A percentile compares a stretch with the other conserved stretches of the same genome.
These are phyloP conservation scores for Cordylochernes scorpioides DNA, from an alignment of 2,888 invertebrate genomes.

Conservation along the genomic window DNA sequence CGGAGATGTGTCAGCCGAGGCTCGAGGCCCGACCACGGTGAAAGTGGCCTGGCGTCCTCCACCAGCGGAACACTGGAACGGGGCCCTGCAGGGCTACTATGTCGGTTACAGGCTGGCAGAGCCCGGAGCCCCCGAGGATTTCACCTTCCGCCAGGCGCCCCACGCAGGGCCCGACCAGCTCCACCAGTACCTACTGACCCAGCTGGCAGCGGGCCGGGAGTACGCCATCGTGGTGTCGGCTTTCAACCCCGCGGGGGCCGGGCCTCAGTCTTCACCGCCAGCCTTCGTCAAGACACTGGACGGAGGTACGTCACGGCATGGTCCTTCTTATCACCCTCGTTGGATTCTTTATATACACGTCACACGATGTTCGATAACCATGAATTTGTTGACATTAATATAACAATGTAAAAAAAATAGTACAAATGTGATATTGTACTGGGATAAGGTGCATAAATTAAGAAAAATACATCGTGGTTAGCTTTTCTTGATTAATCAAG, in stretches of 20 bases:
- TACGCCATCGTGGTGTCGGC: conserved; percentile 12
- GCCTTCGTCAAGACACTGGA: conserved; percentile 10
- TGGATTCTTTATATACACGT: too few species aligned
- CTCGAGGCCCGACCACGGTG: conserved; percentile 10
- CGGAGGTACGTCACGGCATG: too few species aligned
- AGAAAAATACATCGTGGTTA: too few species aligned
- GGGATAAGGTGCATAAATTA: too few species aligned
- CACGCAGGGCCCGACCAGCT: conserved; percentile 4
- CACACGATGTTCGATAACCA: too few species aligned
- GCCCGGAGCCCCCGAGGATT: conserved; percentile 1
- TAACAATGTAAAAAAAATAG: too few species aligned
- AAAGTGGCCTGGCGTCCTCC: conserved; percentile 13
- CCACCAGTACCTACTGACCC: conserved; percentile 10
- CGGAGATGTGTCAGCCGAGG: conserved; percentile 10
- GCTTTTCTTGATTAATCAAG: too few species aligned
- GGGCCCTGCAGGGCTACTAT: conserved; percentile 11
- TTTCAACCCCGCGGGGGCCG: conserved; percentile 11
- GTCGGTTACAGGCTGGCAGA: conserved; percentile 11
- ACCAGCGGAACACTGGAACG: conserved; percentile 12
- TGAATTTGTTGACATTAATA: too few species aligned
- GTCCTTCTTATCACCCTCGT: too few species aligned
- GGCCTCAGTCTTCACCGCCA: conserved; percentile 11
- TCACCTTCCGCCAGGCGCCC: conserved; percentile 4
- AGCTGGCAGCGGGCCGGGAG: conserved; percentile 8
- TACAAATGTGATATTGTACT: too few species aligned